Base-by-base conservation (phyloP, 2,888 invertebrate genomes). In the Drosophila koepferae region DNA sequence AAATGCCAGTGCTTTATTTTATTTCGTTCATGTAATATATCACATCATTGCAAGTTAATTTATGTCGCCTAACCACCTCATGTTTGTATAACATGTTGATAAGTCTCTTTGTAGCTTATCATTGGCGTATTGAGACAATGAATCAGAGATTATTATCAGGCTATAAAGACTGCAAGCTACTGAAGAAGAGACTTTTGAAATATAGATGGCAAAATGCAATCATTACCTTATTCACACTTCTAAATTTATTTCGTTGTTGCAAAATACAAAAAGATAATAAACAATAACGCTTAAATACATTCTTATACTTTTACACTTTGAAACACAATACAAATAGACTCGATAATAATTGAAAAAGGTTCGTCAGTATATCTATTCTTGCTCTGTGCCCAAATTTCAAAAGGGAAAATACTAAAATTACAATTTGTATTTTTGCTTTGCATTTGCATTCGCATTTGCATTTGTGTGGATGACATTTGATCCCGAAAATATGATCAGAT, bases 391-490 rank as follows among this genome's bases (percentile, higher is more conserved):
- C 34, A 40, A 55, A 44, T 48, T 61, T 67, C 10, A 54, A 59
- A 44, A 63, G 40, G 31, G 55, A 10, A 51, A 67, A 60, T 46
- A 48, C 41, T 75, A 71, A 46, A 63, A 41, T 55, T 80, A 73
- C 9, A 41, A 56, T 72, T 71, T 61, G 68, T 38, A 14, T 43
- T 16, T 61, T 58, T 64, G 65, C 34, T 65, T 61, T 60, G 53
- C 34, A 31, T 72, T 54, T 40, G 36, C 31, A 34, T 72, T 53
- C 36, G 36, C 31, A 34, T 72, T 51, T 43, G 61, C 65, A 60
- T 89, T 82, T 89, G 90, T 81, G 84, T 78, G 54, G 56, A 23
- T 78, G 81, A 84, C 81, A 69, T 67, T 51, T 59, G 55, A 61
- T 54, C 58, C 53, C 60, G 36, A n/a, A n/a, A 10, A 46, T 12